Evolutionary conservation across 1,140 invertebrate species (phyloP).

Genomic region (Drosophila tropicalis): DNA sequence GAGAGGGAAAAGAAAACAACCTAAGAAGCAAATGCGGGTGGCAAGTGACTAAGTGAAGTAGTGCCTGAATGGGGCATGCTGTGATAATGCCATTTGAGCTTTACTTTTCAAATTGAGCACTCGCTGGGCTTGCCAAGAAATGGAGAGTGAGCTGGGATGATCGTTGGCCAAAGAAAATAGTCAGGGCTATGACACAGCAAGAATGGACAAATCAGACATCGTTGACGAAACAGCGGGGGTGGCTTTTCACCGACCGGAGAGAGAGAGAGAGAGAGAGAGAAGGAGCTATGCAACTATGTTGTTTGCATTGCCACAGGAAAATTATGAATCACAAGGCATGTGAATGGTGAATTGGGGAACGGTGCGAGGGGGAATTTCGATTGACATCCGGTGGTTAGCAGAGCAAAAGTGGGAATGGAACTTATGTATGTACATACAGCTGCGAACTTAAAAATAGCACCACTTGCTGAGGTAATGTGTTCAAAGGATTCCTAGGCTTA

Average conservation of each 20-base stretch:
- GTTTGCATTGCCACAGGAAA: constrained; percentile 50
- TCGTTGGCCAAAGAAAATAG: constrained; percentile 40
- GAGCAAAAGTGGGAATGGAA: constrained; percentile 10
- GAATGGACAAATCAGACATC: constrained; percentile 27
- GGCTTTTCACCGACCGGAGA: constrained; percentile 40
- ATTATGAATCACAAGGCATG: constrained; percentile 70
- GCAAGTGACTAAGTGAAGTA: constrained; percentile 12
- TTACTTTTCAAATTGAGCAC: constrained; percentile 77
- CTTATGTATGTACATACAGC: no score
- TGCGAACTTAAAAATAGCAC: no score
- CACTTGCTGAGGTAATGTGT: no score
- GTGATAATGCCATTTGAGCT: constrained; percentile 78
- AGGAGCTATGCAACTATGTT: constrained; percentile 41
- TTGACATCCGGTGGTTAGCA: constrained; percentile 63
- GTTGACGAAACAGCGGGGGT: constrained; percentile 53
- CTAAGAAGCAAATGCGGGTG: constrained; percentile 67
- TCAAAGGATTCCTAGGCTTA: no score
- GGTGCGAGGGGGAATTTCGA: constrained; percentile 25
- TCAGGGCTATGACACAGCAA: constrained; percentile 26
- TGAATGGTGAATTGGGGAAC: background rate
- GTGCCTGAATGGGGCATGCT: constrained; percentile 58
- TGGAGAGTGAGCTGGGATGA: constrained; percentile 15
- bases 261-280: background rate
- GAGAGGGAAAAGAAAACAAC: constrained; percentile 20
- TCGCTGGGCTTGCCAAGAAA: constrained; percentile 62